Percentiles rank a stretch among this genome's conserved stretches.
These are phyloP conservation scores for Spilosoma lubricipeda DNA, from an alignment of 2,888 invertebrate genomes.

Conservation along the genomic window DNA sequence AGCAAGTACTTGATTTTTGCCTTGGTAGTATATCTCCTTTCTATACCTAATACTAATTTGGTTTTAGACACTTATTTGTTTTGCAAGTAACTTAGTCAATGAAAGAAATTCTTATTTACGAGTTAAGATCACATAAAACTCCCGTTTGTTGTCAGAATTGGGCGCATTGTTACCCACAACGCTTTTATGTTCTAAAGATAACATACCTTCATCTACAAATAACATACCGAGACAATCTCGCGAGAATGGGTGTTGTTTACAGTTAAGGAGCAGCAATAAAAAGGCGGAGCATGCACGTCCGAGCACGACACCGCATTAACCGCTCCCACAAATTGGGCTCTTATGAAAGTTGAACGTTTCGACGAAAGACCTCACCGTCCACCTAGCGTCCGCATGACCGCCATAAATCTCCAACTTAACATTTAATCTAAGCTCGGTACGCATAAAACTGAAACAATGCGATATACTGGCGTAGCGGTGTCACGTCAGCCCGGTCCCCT, in stretches of 20 bases:
- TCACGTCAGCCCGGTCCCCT: constrained; percentile 74
- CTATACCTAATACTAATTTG: not conserved
- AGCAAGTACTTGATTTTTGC: not conserved
- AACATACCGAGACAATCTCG: constrained; percentile 65
- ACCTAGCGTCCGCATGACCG: constrained; percentile 75
- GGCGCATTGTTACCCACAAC: constrained; percentile 51
- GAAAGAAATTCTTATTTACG: constrained; percentile 39
- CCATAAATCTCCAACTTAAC: constrained; percentile 80
- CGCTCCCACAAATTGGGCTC: constrained; percentile 81
- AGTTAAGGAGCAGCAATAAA: constrained; percentile 85
- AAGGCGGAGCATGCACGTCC: constrained; percentile 82
- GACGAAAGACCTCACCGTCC: constrained; percentile 74
- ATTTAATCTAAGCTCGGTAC: constrained; percentile 81
- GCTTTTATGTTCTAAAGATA: constrained; percentile 60
- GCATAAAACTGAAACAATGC: constrained; percentile 83
- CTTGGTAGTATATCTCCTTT: not conserved
- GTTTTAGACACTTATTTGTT: not conserved
- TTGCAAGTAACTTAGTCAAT: constrained; percentile 23
- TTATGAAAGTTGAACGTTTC: constrained; percentile 83
- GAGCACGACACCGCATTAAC: constrained; percentile 80
- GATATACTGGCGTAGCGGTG: constrained; percentile 72
- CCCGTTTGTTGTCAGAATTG: constrained; percentile 51
- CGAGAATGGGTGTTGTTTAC: constrained; percentile 83
- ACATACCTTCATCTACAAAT: constrained; percentile 65
- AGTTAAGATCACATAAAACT: constrained; percentile 35